Conservation (phyloP, 2,113 vertebrate genomes). For the Myocastor coypus region DNA sequence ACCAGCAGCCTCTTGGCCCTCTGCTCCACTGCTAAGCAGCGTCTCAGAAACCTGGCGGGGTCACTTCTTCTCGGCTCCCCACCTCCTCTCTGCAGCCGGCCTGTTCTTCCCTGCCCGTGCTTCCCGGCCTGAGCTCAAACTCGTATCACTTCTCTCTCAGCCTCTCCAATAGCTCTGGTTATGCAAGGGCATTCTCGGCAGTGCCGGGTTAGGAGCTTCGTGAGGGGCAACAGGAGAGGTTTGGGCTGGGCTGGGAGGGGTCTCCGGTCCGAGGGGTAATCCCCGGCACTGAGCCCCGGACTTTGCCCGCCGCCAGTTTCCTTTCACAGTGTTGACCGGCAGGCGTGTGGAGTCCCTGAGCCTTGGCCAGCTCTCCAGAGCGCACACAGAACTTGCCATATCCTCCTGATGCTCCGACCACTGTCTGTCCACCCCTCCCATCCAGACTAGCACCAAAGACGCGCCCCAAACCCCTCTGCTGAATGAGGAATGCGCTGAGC, state of each 20-base stretch:
- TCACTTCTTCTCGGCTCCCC: background rate
- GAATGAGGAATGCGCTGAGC: background rate
- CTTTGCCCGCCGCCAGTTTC: background rate
- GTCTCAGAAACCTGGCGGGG: background rate
- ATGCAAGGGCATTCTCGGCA: background rate
- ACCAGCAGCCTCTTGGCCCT: background rate
- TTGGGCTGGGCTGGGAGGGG: background rate
- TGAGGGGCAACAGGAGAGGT: too few relatives aligned
- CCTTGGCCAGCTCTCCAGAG: background rate
- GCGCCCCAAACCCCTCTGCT: background rate
- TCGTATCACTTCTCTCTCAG: background rate
- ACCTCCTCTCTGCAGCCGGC: background rate
- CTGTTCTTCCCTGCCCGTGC: background rate
- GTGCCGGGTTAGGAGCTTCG: accelerated
- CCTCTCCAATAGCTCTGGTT: background rate
- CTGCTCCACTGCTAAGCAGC: background rate
- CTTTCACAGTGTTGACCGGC: too few relatives aligned
- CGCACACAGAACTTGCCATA: accelerated
- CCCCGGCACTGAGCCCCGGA: background rate
- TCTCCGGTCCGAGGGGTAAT: background rate
- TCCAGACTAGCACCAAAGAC: background rate
- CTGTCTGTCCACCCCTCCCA: background rate
- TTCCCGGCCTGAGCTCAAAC: background rate
- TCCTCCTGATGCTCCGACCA: background rate
- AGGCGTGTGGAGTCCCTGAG: accelerated